A percentile compares a stretch with the other conserved stretches of the same genome.
Evolutionary conservation across 1,140 invertebrate genomes (phyloP).

Genomic region (Zaprionus vittiger): DNA sequence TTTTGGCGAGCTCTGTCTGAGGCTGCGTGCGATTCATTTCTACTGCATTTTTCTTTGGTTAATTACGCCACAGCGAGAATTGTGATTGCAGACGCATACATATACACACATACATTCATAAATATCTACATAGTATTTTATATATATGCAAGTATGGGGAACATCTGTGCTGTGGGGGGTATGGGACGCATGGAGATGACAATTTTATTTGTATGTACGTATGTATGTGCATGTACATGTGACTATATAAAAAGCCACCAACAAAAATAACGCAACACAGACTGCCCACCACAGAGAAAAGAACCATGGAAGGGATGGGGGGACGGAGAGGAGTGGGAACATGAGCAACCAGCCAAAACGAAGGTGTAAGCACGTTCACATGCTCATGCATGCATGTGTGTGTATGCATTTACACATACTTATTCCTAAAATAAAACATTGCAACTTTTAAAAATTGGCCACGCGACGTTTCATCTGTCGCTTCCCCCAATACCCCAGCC

Average conservation of each 20-base stretch:
- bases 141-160: not conserved
- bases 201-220: conserved; percentile 48
- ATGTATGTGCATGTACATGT: conserved; percentile 3
- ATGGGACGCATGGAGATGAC: conserved; percentile 56
- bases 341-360: conserved; percentile 50
- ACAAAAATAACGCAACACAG: conserved; percentile 21
- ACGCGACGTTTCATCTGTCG: conserved; percentile 26
- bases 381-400: conserved; percentile 3
- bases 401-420: conserved; percentile 28
- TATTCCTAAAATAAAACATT: conserved; percentile 73
- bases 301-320: conserved; percentile 3
- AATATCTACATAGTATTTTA: not conserved
- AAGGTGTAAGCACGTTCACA: conserved; percentile 70
- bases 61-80: conserved; percentile 64
- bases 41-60: conserved; percentile 60
- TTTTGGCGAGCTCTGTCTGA: conserved; percentile 28
- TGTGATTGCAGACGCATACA: conserved; percentile 24
- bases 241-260: conserved; percentile 13
- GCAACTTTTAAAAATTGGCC: conserved; percentile 61
- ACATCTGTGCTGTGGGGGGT: conserved; percentile 7
- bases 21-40: conserved; percentile 59
- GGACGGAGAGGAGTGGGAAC: conserved; percentile 10
- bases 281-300: conserved; percentile 22
- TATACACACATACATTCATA: not conserved
- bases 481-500: conserved; percentile 6